These are phyloP conservation scores for Petrocephalus schoutedeni DNA, from an alignment of 2,797 vertebrate genomes.

Conservation along the genomic window DNA sequence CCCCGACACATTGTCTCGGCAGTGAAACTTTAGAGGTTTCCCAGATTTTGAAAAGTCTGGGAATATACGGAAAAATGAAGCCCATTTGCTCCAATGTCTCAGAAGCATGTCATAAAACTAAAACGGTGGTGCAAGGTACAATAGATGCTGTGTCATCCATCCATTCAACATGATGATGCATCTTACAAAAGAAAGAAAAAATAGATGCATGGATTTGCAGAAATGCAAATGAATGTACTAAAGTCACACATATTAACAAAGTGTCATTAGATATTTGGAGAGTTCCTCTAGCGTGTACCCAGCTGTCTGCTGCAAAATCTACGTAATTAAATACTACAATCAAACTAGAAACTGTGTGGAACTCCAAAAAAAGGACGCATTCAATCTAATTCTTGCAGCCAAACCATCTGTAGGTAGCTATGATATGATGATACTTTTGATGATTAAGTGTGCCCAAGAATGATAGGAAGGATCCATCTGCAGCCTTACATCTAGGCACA, in stretches of 20 bases:
- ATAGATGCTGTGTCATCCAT: not conserved
- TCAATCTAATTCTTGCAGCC: not conserved
- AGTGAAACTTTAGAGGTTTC: conserved; percentile 4
- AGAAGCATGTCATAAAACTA: not conserved
- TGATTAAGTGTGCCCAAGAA: not conserved
- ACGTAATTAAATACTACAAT: not conserved
- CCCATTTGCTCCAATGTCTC: not conserved
- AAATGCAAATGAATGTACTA: not conserved
- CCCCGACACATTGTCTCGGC: not conserved
- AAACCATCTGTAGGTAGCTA: not conserved
- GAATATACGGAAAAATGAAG: not conserved
- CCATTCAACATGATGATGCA: not conserved
- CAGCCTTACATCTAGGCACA: not conserved
- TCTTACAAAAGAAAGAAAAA: not conserved
- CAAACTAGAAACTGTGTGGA: not conserved
- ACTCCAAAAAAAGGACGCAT: not conserved
- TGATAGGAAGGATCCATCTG: not conserved
- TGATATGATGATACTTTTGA: not conserved
- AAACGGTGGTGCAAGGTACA: not conserved
- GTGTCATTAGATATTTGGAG: not conserved
- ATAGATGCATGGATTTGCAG: not conserved
- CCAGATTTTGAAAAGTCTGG: not conserved
- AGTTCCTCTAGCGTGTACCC: not conserved
- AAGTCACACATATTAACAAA: not conserved
- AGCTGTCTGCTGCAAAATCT: not conserved